Conservation (phyloP, 53 echinoderm and acorn worm species). For the Stichopus horrens region DNA sequence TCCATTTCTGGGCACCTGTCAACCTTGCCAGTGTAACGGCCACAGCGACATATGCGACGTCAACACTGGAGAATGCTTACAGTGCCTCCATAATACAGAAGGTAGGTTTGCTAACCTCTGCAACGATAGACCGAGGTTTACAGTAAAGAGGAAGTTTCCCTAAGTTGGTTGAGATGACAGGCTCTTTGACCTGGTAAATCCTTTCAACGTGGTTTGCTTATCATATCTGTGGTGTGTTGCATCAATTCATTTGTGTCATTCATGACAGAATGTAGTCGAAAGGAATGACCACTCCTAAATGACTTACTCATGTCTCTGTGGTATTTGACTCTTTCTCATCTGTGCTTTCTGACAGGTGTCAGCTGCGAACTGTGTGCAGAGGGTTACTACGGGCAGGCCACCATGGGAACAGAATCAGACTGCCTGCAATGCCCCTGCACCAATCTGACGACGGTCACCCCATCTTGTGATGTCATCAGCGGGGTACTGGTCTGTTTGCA, state of each 20-base stretch:
- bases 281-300: too few species aligned
- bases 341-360: conserved; percentile 56
- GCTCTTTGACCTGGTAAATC: too few species aligned
- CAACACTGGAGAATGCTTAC: conserved; percentile 72
- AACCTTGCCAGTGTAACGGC: conserved; percentile 80
- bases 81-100: conserved; percentile 81
- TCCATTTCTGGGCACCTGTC: conserved; percentile 79
- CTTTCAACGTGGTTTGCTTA: too few species aligned
- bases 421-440: conserved; percentile 78
- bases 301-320: too few species aligned
- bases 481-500: conserved; percentile 67
- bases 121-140: too few species aligned
- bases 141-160: too few species aligned
- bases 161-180: too few species aligned
- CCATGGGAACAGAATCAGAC: conserved; percentile 69
- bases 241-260: too few species aligned
- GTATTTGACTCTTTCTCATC: background rate
- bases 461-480: conserved; percentile 58
- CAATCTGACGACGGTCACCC: conserved; percentile 56
- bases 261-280: too few species aligned
- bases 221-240: too few species aligned
- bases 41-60: conserved; percentile 74
- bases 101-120: conserved; percentile 42
- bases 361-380: conserved; percentile 80
- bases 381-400: conserved; percentile 91